Evolutionary conservation across 2,888 invertebrate genomes (phyloP), one percentile per base, ranked within the genome.

Genomic region (Anaspis maculata): DNA sequence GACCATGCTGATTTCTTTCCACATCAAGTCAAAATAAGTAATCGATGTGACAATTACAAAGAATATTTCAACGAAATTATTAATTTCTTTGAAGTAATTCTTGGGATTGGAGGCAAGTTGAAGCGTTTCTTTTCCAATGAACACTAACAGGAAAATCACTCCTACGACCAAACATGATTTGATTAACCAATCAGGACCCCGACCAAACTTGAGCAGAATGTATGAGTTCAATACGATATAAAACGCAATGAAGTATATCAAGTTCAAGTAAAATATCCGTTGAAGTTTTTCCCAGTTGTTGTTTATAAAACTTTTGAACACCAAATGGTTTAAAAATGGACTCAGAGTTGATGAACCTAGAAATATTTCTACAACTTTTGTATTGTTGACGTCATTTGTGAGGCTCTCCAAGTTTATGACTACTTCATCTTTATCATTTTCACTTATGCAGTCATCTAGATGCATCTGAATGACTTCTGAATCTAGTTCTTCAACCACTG

Each of bases 391-490:
- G 24, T 52, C 51, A 21, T 39, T 23, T 13, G 51, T 32, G 9
- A 52, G 29, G 30, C 42, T 46, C 27, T 49, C 37, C 14, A 45
- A 53, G 21, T 41, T 42, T 13, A 49, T 41, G 4, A 14, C 27
- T 13, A 45, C 40, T 12, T 28, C 27, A 19, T 31, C 33, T 16
- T 25, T 13, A 3, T 32, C 13, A 12, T 27, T 11, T 9, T 41
- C 36, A n/a, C n/a, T n/a, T 6, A 54, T 28, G 21, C 48, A 51
- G 19, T 51, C 46, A 21, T 54, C 47, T 3, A 54, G 36, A 39
- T 54, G 51, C 2, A n/a, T 21, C 23, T 32, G 34, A 14, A 54
- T 27, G 7, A 40, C 41, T 13, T 44, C 38, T 6, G 35, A 30
- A 32, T 45, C 37, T 2, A 53, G 15, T 19, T 30, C 13, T 28